These are phyloP conservation scores for Sardina pilchardus DNA, from an alignment of 2,113 vertebrate species.

Conservation along the genomic window DNA sequence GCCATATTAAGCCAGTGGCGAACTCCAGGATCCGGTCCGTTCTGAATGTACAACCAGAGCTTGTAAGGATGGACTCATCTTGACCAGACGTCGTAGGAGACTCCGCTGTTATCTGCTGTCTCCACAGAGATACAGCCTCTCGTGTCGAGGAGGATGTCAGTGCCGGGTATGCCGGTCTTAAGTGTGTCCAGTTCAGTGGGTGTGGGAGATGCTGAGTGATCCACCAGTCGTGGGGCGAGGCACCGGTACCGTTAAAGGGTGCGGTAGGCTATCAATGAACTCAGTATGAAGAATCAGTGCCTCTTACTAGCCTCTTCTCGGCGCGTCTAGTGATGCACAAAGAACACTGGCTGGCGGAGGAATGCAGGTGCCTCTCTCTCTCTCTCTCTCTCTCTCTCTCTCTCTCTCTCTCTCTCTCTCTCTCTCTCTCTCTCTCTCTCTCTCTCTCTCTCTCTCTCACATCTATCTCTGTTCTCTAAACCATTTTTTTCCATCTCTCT, in stretches of 20 bases:
- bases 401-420: background rate
- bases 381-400: background rate
- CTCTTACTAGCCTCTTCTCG: background rate
- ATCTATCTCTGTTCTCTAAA: background rate
- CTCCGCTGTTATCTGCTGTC: background rate
- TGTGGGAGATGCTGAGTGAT: background rate
- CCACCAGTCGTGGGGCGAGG: background rate
- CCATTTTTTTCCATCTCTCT: background rate
- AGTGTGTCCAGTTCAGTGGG: background rate
- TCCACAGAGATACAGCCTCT: background rate
- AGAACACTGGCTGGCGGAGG: background rate
- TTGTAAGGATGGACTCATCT: background rate
- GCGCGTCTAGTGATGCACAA: slow-evolving; percentile 2
- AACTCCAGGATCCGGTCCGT: slow-evolving; percentile 9
- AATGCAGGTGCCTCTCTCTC: slow-evolving; percentile 7
- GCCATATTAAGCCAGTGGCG: slow-evolving; percentile 27
- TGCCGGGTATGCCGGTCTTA: background rate
- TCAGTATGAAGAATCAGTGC: background rate
- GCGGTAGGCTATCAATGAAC: background rate
- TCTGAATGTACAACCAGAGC: background rate
- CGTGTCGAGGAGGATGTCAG: background rate
- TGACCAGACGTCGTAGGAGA: background rate
- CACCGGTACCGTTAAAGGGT: background rate
- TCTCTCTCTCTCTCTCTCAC: background rate
- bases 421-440: background rate